A percentile compares a stretch with the other conserved stretches of the same genome.
These are phyloP conservation scores for Shinisaurus crocodilurus DNA, from an alignment of 2,113 vertebrate genomes.

Conservation along the genomic window DNA sequence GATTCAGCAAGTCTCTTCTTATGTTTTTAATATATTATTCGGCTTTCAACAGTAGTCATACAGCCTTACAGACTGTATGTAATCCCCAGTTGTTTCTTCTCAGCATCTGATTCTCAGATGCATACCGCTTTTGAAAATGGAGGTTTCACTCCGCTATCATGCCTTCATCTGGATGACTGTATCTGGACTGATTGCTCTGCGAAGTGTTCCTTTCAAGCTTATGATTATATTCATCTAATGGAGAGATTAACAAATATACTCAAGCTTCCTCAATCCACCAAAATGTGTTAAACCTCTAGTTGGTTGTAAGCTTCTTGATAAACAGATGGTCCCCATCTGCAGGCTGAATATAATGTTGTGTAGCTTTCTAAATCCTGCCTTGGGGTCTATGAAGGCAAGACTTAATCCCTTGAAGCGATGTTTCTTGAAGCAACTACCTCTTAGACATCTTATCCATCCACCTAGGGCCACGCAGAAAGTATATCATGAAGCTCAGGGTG, in stretches of 20 bases:
- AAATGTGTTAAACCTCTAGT: background rate
- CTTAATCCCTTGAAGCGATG: background rate
- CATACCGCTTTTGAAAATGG: background rate
- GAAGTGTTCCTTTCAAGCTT: background rate
- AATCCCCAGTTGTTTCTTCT: background rate
- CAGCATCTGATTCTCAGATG: background rate
- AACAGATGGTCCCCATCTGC: slow-evolving; percentile 4
- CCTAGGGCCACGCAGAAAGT: background rate
- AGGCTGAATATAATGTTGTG: background rate
- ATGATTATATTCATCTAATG: background rate
- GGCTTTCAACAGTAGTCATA: too few species aligned
- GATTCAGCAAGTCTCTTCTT: background rate
- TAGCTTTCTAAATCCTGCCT: background rate
- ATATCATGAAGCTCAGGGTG: background rate
- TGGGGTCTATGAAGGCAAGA: background rate
- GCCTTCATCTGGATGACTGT: background rate
- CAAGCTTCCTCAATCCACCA: background rate
- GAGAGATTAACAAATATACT: background rate
- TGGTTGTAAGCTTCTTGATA: background rate
- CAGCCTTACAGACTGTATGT: background rate
- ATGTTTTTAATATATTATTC: background rate
- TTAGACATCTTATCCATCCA: background rate
- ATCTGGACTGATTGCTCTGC: background rate
- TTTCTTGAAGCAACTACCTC: background rate
- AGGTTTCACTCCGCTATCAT: background rate